phyloP scores from a whole-genome alignment of 2,888 invertebrate species.

The Pristionchus exspectatus region DNA sequence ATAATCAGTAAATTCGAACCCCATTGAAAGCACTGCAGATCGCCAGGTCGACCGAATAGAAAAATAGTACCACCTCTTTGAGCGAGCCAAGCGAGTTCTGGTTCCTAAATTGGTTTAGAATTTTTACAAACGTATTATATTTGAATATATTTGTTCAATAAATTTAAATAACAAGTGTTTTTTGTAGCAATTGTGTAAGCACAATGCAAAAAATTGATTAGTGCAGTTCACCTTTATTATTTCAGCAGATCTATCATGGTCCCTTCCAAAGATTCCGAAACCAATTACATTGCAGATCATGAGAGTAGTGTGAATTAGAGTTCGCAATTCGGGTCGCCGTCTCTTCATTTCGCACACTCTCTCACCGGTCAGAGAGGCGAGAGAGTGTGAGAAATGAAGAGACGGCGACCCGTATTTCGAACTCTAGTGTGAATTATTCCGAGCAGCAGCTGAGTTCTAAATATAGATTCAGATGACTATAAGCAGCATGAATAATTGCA shows the following conservation, averaged over 20 bases:
- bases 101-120: background rate
- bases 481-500: background rate
- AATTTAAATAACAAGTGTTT: too few species aligned
- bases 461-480: background rate
- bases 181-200: too few species aligned
- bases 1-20: background rate
- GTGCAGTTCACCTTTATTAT: background rate
- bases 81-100: background rate
- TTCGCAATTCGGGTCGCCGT: too few species aligned
- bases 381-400: too few species aligned
- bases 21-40: background rate
- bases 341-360: too few species aligned
- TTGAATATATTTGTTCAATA: too few species aligned
- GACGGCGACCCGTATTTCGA: too few species aligned
- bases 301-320: background rate
- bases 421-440: background rate
- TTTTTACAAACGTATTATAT: too few species aligned
- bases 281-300: background rate
- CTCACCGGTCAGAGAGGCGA: too few species aligned
- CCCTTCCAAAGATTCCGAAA: background rate
- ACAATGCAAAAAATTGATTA: background rate
- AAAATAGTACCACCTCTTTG: background rate
- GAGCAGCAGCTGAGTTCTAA: background rate
- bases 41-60: background rate
- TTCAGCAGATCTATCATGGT: background rate